A percentile compares a stretch with the other conserved stretches of the same genome.
These are phyloP conservation scores for Odontothrips loti DNA, from an alignment of 2,888 invertebrate genomes.

Conservation along the genomic window DNA sequence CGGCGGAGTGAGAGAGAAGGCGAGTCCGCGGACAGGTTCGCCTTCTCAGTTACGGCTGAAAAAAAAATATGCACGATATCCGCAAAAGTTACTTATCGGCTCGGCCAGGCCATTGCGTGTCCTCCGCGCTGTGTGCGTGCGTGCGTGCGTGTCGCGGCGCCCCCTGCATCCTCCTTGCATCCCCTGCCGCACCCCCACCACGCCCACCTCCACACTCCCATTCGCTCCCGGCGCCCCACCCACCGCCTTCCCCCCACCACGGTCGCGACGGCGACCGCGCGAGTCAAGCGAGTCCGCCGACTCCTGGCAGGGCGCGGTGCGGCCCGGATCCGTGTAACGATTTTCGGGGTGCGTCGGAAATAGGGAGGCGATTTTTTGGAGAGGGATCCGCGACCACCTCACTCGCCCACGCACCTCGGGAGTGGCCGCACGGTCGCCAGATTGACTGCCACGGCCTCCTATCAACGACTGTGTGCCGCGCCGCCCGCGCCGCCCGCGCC, in stretches of 20 bases:
- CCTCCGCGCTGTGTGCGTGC: too few species aligned
- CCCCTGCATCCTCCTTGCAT: conserved; percentile 36
- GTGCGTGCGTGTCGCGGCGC: conserved; percentile 37
- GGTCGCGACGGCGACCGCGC: conserved; percentile 36
- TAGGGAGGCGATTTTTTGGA: conserved; percentile 28
- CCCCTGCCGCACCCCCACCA: conserved; percentile 39
- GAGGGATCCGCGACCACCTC: not conserved
- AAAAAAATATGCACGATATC: too few species aligned
- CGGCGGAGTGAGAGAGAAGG: too few species aligned
- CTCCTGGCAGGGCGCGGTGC: conserved; percentile 42
- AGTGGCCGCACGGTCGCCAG: conserved; percentile 39
- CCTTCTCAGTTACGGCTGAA: too few species aligned
- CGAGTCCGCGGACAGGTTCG: too few species aligned
- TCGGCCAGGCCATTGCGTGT: too few species aligned
- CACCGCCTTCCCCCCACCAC: conserved; percentile 38
- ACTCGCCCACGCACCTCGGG: not conserved
- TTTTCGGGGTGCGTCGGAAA: conserved; percentile 39
- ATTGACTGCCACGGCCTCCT: conserved; percentile 42
- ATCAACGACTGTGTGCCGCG: too few species aligned
- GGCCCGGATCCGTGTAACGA: conserved; percentile 43
- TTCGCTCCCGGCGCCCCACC: conserved; percentile 38
- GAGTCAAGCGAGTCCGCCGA: conserved; percentile 42
- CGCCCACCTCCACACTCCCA: conserved; percentile 31
- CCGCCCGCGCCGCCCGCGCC: too few species aligned
- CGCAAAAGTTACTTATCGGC: too few species aligned